phyloP scores from a whole-genome alignment of 2,888 invertebrate species.

The Agrochola macilenta region DNA sequence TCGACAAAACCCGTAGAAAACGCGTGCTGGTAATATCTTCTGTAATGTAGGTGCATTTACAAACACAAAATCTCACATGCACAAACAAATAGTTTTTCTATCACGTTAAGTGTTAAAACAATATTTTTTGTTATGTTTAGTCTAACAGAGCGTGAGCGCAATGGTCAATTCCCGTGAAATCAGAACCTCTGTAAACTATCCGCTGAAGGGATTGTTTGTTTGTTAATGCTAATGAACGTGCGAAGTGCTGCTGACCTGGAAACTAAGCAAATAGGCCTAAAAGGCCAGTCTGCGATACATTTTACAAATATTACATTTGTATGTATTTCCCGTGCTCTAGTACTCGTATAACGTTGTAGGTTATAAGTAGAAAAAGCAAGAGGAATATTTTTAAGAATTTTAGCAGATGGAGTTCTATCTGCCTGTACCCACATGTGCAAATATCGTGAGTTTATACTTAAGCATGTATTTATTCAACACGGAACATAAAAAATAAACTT shows the following conservation, averaged over 20 bases:
- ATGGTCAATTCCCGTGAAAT: conserved; percentile 35
- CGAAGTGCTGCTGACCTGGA: conserved; percentile 21
- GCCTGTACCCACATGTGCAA: too few relatives aligned
- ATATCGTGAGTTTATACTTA: neutral
- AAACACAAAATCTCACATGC: neutral
- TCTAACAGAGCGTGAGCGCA: neutral
- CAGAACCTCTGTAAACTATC: conserved; percentile 33
- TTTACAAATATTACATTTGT: neutral
- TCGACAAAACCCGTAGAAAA: too few relatives aligned
- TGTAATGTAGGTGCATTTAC: neutral
- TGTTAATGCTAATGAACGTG: conserved; percentile 47
- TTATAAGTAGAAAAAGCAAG: neutral
- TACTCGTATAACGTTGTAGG: too few relatives aligned
- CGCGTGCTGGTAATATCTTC: neutral
- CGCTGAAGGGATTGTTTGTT: conserved; percentile 32
- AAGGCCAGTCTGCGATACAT: conserved; percentile 6
- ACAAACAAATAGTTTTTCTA: neutral
- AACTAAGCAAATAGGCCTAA: conserved; percentile 27
- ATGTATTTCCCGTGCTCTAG: neutral
- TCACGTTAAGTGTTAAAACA: neutral
- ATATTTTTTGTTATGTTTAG: conserved; percentile 8
- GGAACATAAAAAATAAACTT: neutral
- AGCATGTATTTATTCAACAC: neutral
- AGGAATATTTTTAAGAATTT: neutral
- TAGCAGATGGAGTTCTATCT: neutral